Conservation (phyloP, 2,113 vertebrate genomes). For the Atlantisia rogersi region DNA sequence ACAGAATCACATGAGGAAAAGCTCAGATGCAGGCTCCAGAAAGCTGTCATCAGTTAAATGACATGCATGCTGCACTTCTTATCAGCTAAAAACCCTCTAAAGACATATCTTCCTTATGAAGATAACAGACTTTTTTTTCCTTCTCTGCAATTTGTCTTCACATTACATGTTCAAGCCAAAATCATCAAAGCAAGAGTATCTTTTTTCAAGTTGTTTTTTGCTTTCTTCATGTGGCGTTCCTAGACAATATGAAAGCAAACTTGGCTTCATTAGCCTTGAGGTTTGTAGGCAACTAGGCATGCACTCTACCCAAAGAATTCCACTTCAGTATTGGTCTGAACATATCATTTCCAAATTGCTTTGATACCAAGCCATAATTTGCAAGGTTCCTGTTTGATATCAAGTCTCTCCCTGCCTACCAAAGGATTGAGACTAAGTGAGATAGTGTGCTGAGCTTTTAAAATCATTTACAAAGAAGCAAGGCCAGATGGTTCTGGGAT, state of each 20-base stretch:
- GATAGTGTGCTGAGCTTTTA: neutral
- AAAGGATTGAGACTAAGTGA: conserved; percentile 1
- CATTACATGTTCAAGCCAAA: neutral
- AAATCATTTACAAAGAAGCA: neutral
- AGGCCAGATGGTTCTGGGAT: neutral
- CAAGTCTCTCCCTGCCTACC: neutral
- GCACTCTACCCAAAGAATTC: neutral
- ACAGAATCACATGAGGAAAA: neutral
- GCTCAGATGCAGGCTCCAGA: neutral
- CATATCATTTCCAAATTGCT: neutral
- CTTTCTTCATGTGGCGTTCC: neutral
- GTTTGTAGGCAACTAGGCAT: neutral
- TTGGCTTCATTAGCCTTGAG: neutral
- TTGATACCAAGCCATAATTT: conserved; percentile 38
- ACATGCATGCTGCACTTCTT: neutral
- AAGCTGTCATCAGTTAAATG: neutral
- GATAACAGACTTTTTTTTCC: neutral
- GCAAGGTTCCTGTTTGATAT: neutral
- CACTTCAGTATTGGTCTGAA: conserved; percentile 2
- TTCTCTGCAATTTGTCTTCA: conserved; percentile 3
- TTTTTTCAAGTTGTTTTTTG: neutral
- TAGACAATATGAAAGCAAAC: neutral
- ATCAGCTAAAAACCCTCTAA: neutral
- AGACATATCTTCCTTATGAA: neutral
- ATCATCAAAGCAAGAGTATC: neutral